Conservation (phyloP, 2,888 invertebrate genomes). For the Ophion costatus region DNA sequence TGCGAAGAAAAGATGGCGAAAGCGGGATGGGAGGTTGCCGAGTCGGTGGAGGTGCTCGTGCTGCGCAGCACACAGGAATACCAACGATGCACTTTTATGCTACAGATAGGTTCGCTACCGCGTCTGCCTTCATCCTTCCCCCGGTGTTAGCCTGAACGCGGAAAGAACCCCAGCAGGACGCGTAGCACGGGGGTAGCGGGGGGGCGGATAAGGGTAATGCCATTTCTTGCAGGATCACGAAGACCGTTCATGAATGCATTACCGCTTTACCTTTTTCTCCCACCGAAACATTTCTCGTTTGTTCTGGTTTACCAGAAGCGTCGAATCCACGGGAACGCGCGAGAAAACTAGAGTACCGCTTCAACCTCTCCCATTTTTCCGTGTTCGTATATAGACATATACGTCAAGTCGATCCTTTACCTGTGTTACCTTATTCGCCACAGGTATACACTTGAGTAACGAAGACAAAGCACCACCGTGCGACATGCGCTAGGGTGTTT, state of each 20-base stretch:
- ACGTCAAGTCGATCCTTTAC: slow-evolving; percentile 5
- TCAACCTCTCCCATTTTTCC: slow-evolving; percentile 10
- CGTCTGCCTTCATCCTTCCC: not conserved
- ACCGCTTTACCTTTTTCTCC: slow-evolving; percentile 68
- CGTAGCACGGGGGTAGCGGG: slow-evolving; percentile 51
- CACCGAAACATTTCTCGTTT: slow-evolving; percentile 63
- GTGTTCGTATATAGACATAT: slow-evolving; percentile 7
- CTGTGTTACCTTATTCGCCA: not conserved
- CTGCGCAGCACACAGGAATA: slow-evolving; percentile 67
- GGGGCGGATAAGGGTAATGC: slow-evolving; percentile 70
- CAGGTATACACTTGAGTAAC: slow-evolving; percentile 26
- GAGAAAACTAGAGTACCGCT: slow-evolving; percentile 28
- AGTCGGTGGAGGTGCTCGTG: not conserved
- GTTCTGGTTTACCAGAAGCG: slow-evolving; percentile 60
- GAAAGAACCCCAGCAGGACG: slow-evolving; percentile 38
- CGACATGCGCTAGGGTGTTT: slow-evolving; percentile 23
- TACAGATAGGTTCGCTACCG: slow-evolving; percentile 7
- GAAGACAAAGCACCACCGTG: slow-evolving; percentile 37
- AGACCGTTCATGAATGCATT: slow-evolving; percentile 80
- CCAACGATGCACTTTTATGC: slow-evolving; percentile 70
- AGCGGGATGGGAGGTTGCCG: not conserved
- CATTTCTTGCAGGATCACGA: slow-evolving; percentile 72
- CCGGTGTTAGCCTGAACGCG: slow-evolving; percentile 38
- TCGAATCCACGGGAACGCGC: slow-evolving; percentile 44
- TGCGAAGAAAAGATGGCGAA: slow-evolving; percentile 14